A percentile compares a stretch with the other conserved stretches of the same genome.
Conservation (phyloP, 2,113 vertebrate genomes). For the Notiomystis cincta region DNA sequence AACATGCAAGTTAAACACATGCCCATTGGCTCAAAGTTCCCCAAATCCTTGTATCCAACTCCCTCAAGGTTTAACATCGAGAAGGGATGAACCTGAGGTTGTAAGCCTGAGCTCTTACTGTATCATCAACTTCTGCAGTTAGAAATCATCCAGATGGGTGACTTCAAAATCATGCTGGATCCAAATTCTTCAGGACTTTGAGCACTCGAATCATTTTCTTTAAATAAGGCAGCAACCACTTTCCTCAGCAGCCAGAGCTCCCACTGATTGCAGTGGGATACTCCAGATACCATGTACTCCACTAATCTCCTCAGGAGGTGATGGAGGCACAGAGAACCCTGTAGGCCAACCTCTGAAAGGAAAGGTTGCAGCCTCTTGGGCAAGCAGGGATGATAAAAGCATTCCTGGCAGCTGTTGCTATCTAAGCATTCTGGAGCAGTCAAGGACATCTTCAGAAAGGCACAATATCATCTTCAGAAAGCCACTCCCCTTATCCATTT, state of each 20-base stretch:
- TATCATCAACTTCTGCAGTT: not conserved
- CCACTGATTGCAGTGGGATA: not conserved
- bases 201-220: not conserved
- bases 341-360: slow-evolving; percentile 16
- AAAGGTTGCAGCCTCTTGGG: slow-evolving; percentile 35
- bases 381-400: slow-evolving; percentile 54
- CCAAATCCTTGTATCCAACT: not conserved
- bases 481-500: slow-evolving; percentile 12
- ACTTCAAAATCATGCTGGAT: not conserved
- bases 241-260: not conserved
- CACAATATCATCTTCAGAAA: slow-evolving; percentile 37
- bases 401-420: slow-evolving; percentile 29
- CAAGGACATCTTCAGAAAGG: slow-evolving; percentile 57
- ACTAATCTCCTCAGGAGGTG: slow-evolving; percentile 35
- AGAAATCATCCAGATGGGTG: not conserved
- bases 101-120: not conserved
- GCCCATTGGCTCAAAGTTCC: not conserved
- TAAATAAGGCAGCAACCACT: not conserved
- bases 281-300: not conserved
- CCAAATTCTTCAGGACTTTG: not conserved
- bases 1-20: not conserved
- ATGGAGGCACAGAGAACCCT: not conserved
- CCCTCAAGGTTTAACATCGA: not conserved
- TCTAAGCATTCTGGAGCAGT: slow-evolving; percentile 38
- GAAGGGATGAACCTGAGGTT: not conserved